Evolutionary conservation across 1,140 invertebrate species (phyloP), one percentile per base, ranked within the genome.

Genomic region (Leucophenga varia): DNA sequence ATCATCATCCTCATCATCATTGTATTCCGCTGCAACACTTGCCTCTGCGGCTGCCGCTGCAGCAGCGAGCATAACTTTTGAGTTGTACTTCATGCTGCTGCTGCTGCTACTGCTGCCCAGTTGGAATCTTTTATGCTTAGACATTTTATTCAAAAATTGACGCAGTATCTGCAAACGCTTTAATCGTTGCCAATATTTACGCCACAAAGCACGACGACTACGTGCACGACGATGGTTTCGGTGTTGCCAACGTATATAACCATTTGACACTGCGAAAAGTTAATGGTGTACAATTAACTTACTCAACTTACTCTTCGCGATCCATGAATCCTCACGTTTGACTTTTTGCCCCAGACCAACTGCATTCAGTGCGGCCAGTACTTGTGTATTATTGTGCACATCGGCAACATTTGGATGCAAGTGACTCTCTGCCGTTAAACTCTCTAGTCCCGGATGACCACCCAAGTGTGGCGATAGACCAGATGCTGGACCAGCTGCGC

Each of bases 321-420:
- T 46, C 70, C 65, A 72, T 7, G 60, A 50, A 36, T 73, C 70
- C 56, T 70, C 70, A 55, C 70, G 70, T 52, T 73, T 73, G 32
- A 73, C 67, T 50, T 73, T 73, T 43, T 64, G 70, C n/a, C 53
- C 45, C 25, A 61, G 31, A 6, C 57, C 61, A 2, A 55, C 51
- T 2, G 64, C 69, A 19, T 65, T 65, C 4, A 72, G 37, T 1
- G 65, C 67, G 6, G 70, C 70, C 40, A 73, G 36, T 8, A 61
- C 54, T 16, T 72, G 59, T 5, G 70, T 73, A 21, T 64, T 68
- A 46, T 73, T 73, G 18, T 54, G 46, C 25, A 55, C 67, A 40
- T 67, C 70, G 7, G 64, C 36, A 13, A 73, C 55, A 32, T 68
- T 61, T 2, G 67, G 65, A 50, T 72, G 69, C 43, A 73, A 14